Base-by-base conservation (phyloP, 1,140 invertebrate species). In the Drosophila truncata region DNA sequence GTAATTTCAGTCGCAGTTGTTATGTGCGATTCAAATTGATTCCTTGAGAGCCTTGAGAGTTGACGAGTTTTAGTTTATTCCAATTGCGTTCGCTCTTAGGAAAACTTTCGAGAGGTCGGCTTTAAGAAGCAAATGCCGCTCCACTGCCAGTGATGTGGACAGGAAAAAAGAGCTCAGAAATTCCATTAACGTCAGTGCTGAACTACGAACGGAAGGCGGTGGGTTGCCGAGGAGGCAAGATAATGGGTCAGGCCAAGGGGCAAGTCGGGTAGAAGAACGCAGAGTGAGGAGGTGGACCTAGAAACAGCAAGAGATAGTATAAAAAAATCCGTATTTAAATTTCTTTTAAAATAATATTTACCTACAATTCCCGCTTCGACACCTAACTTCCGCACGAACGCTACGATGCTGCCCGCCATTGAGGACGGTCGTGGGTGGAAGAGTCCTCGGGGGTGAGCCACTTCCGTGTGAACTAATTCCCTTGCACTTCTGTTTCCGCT, bases 381-480 rank as follows among this genome's bases (percentile, higher is more conserved):
- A 82, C 78, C 81, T 75, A 71, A 84, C 85, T 91, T 90, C 85
- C 74, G 85, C 84, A 87, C 78, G 84, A 78, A 70, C 75, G 52
- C 27, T 50, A 44, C 67, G 66, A 71, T 57, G 69, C 58, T 59
- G 52, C 16, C 37, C 18, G 35, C 59, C 52, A 59, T 42, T 14
- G 41, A 23, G 29, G 42, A 20, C 3, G 16, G 7, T 13, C 16
- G 35, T 14, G 46, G 39, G 20, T 13, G 44, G 13, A 49, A 23
- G 4, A 35, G 52, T 54, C 35, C 65, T 37, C 3, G 29, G 20
- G 39, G 52, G 35, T 49, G 37, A 82, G 78, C 70, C 81, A 82
- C 81, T 88, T 88, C 85, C 85, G 85, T 84, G 85, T 90, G 85
- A 90, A 90, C 85, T 90, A 90, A 90, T 90, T 90, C 78, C 78